Conservation (phyloP, 2,113 vertebrate genomes). For the Leuciscus idus region DNA sequence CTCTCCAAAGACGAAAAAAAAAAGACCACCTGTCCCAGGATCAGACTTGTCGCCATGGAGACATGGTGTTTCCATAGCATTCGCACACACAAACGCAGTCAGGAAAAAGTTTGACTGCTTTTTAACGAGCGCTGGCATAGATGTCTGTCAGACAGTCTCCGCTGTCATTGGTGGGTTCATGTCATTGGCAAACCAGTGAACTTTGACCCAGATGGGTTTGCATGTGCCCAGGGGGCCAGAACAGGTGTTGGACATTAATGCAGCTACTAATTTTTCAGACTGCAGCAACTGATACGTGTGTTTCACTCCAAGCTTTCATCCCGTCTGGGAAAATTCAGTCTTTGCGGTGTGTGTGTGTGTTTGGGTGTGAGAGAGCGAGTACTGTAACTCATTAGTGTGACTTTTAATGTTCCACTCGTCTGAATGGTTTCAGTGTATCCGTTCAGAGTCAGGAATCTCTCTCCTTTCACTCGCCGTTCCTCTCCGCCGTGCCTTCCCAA, state of each 20-base stretch:
- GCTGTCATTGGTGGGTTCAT: constrained; percentile 22
- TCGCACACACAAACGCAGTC: not conserved
- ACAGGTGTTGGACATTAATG: constrained; percentile 52
- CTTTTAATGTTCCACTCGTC: constrained; percentile 46
- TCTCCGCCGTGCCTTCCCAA: constrained; percentile 54
- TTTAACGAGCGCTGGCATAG: constrained; percentile 24
- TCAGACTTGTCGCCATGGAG: not conserved
- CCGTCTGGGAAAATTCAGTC: constrained; percentile 39
- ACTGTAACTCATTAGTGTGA: constrained; percentile 37
- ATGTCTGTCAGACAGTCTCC: not conserved
- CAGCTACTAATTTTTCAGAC: constrained; percentile 42
- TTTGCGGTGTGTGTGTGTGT: constrained; percentile 33
- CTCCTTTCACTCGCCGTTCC: constrained; percentile 50
- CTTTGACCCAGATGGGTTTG: constrained; percentile 53
- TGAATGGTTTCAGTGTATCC: constrained; percentile 54
- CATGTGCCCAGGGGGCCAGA: constrained; percentile 38
- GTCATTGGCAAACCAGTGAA: constrained; percentile 29
- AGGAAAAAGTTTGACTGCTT: constrained; percentile 17
- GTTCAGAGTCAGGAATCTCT: constrained; percentile 38
- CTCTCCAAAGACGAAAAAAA: constrained; percentile 1
- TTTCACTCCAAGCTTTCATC: constrained; percentile 5
- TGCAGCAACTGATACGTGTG: constrained; percentile 26
- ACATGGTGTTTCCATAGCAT: constrained; percentile 23
- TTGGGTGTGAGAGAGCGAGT: constrained; percentile 20
- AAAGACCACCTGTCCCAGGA: constrained; percentile 33